Evolutionary conservation across 92 coral and sea anemone genomes (phyloP), one percentile per base, ranked within the genome.

Genomic region (Porites evermanni): DNA sequence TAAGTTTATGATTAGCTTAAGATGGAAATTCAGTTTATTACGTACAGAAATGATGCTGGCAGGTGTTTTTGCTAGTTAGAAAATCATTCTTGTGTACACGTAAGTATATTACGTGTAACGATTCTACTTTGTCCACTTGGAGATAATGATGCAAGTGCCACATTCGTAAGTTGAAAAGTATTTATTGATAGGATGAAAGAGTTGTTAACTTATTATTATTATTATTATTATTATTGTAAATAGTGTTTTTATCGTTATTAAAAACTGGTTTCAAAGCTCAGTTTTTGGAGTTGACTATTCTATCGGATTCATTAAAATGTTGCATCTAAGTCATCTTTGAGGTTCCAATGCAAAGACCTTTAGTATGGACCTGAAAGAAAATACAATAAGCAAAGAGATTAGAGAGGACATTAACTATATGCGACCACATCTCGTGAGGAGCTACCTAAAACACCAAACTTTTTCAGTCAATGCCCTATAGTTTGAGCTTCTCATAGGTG

Each of bases 161-260:
- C 65, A 67, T 59, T 60, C 63, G 32, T 20, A 82, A 60, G 79
- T 82, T 74, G 69, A 81, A 5, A 83, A 83, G 74, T 83, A 83
- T 83, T 83, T 83, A 83, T 83, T 83, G 74, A 52, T 74, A 83
- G 66, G 65, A 73, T 82, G 72, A 23, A 63, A 70, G 70, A 82
- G 79, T 72, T 16, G 79, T 83, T 83, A 83, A 83, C 87, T 83
- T 83, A 83, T 83, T 83, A 83, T 83, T 80, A 83, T 73, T 72
- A 83, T 83, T 80, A 83, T 73, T 72, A 29, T 29, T 29, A 29
- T 29, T 29, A 24, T 24, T 24, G 87, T 83, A 83, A 73, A 83
- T 72, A 83, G 47, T 17, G 87, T 74, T 81, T 81, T 81, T 81
- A 81, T 70, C 24, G 24, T 19, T 69, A 70, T 58, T 70, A 81